Evolutionary conservation across 2,113 vertebrate species (phyloP).

Genomic region (Isichthys henryi): DNA sequence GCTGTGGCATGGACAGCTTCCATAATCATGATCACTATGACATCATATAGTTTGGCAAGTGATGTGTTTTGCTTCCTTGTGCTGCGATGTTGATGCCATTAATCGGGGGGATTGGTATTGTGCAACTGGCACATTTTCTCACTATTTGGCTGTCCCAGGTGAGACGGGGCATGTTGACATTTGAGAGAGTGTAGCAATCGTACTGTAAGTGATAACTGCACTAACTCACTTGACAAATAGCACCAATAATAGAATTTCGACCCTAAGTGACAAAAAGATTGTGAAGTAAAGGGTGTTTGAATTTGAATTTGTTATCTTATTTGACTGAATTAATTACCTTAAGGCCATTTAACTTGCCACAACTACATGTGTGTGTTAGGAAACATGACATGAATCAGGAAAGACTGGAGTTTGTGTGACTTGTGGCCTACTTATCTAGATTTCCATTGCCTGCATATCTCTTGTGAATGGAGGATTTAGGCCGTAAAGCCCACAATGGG

Average conservation of each 20-base stretch:
- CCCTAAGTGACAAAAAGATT: not conserved
- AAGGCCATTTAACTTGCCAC: not conserved
- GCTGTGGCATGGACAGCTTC: not conserved
- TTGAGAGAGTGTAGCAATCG: not conserved
- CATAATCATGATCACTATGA: not conserved
- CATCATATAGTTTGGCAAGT: not conserved
- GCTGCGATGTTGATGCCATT: not conserved
- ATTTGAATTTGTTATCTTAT: not conserved
- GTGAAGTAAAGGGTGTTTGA: not conserved
- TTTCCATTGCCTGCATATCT: not conserved
- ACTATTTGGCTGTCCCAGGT: not conserved
- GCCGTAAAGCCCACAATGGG: not conserved
- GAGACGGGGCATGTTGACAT: not conserved
- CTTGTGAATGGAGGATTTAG: not conserved
- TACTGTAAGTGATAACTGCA: not conserved
- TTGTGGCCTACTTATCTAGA: not conserved
- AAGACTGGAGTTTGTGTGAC: not conserved
- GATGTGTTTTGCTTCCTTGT: not conserved
- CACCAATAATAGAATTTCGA: not conserved
- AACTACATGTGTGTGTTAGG: not conserved
- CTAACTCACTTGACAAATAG: not conserved
- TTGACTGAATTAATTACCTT: not conserved
- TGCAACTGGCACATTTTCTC: not conserved
- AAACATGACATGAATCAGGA: not conserved
- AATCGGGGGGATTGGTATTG: not conserved